These are phyloP conservation scores for Apodemus agrarius DNA, from an alignment of 2,797 vertebrate genomes.

Conservation along the genomic window DNA sequence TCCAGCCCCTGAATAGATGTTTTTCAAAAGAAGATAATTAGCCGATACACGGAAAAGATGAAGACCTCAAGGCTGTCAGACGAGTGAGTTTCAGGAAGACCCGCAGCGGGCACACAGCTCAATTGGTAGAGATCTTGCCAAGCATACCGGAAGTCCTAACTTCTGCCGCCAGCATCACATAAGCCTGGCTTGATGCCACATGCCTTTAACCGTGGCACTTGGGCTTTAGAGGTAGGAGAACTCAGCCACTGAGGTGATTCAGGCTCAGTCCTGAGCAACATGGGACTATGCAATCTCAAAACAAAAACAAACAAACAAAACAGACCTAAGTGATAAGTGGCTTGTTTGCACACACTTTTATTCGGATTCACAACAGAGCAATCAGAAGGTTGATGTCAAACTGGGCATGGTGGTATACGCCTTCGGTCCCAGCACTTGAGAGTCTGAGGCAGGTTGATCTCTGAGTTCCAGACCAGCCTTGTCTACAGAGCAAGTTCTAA, in stretches of 20 bases:
- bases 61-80: background rate
- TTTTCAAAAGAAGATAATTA: background rate
- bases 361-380: background rate
- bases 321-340: background rate
- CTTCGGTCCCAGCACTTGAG: background rate
- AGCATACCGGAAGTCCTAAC: background rate
- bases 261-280: background rate
- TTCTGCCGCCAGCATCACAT: background rate
- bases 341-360: background rate
- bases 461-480: background rate
- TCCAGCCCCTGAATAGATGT: background rate
- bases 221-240: background rate
- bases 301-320: background rate
- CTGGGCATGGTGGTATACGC: no score
- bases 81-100: background rate
- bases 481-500: background rate
- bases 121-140: background rate
- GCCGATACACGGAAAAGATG: background rate
- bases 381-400: background rate
- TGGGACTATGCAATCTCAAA: background rate
- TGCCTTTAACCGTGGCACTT: background rate
- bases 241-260: background rate
- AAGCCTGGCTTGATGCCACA: background rate
- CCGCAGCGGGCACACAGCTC: background rate
- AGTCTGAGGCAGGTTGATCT: background rate